Evolutionary conservation across 2,113 vertebrate species (phyloP), one percentile per base, ranked within the genome.

Genomic region (Fregetta grallaria): DNA sequence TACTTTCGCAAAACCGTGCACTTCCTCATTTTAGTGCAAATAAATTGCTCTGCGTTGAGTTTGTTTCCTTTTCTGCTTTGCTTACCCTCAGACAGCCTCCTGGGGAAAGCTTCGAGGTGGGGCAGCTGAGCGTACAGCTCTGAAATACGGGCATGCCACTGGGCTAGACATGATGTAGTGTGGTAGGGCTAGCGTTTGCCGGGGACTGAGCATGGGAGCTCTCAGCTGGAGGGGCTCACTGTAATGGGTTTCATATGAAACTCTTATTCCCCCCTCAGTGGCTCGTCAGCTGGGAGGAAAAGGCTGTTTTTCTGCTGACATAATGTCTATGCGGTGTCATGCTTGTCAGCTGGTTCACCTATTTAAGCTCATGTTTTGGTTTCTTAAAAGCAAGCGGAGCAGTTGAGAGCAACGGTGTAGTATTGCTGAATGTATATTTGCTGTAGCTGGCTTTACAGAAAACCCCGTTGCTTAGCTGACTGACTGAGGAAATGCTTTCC

Each of bases 41-140:
- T 30, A 9, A 63, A 40, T 45, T 7, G 10, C 59, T 66, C 52
- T 47, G n/a, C 4, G 1, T 88, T 88, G 32, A 83, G 34, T 42
- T 70, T 44, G 62, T 45, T 85, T 40, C 59, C 20, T 67, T 58
- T 36, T 38, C 25, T 45, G 29, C 32, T 45, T 45, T 73, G 59
- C 44, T 45, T 66, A 20, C 23, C 11, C 20, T 17, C 32, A 22
- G 74, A 20, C 29, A 15, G 19, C 65, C 62, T 62, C 47, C 34
- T 14, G 18, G 13, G 15, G 13, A 44, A n/a, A 1, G 11, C 34
- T 42, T 36, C 40, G 22, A 30, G 26, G 56, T 42, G 49, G 42
- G 21, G 30, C 40, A 55, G n/a, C 47, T 20, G 55, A 32, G 18
- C 0, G 2, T 4, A 11, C 0, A 1, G n/a, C 68, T 82, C 56